Base-by-base conservation (phyloP, 2,888 invertebrate genomes). In the Stenolophus ochropezus region DNA sequence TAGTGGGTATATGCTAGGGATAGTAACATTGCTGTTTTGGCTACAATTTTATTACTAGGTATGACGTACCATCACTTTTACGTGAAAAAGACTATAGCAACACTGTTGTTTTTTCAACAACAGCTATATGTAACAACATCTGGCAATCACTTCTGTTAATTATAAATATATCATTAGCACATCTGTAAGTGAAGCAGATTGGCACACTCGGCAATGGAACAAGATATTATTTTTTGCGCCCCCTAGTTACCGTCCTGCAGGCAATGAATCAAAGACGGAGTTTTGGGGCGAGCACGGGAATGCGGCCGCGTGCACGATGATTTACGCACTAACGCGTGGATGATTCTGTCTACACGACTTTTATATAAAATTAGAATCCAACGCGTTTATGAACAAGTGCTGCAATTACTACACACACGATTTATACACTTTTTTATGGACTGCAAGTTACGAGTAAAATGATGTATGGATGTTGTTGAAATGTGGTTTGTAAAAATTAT, bases 281-380 rank as follows among this genome's bases (percentile, higher is more conserved):
- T 69, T 69, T 18, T 6, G 11, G 33, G 5, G 6, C 14, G 20
- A n/a, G n/a, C 21, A 6, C 5, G 14, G 25, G 27, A 27, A 65
- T 65, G 25, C 27, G 61, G 16, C 4, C 61, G 61, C 61, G 16
- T 65, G 61, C 25, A 27, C 14, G 33, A 69, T 69, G 65, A 69
- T 69, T 69, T 69, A 69, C 11, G 21, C 21, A 18, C n/a, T 23
- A 27, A 69, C 16, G 65, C 65, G 27, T 69, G 65, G 65, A 69
- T 69, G 18, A 33, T 42, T 42, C 33, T 69, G 65, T 69, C 65
- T 69, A 33, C 8, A 56, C 5, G 65, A 8, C 5, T 27, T 69
- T 69, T 69, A 33, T 69, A 33, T 18, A 69, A 33, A 69, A 69
- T 69, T 69, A 69, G 65, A 69, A 69, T 16, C 18, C 1, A 5